phyloP scores from a whole-genome alignment of 2,797 vertebrate genomes.

The Okamejei kenojei region DNA sequence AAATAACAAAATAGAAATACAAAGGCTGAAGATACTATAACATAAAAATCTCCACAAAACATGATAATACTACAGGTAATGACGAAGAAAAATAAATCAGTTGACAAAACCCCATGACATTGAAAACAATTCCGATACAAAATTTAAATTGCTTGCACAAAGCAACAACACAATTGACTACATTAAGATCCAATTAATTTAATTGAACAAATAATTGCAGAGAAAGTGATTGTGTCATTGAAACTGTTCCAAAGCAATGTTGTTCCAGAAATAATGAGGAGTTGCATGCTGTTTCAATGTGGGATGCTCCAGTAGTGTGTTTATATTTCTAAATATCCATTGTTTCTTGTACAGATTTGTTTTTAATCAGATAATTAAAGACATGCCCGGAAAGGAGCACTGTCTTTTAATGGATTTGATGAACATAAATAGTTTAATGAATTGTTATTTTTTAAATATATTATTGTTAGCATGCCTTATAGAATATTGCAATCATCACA shows the following conservation, averaged over 20 bases:
- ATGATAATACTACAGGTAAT: background rate
- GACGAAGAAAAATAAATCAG: background rate
- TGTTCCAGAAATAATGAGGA: slow-evolving; percentile 29
- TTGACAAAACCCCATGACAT: background rate
- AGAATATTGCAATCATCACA: background rate
- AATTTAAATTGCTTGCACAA: slow-evolving; percentile 4
- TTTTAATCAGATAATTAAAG: background rate
- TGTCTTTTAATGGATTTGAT: background rate
- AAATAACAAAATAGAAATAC: background rate
- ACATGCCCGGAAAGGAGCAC: background rate
- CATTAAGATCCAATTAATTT: slow-evolving; percentile 19
- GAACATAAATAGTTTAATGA: background rate
- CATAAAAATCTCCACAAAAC: background rate
- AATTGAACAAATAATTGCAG: slow-evolving; percentile 14
- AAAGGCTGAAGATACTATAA: background rate
- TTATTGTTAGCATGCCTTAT: background rate
- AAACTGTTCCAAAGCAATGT: slow-evolving; percentile 10
- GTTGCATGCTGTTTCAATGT: background rate
- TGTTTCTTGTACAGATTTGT: background rate
- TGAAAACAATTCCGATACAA: background rate
- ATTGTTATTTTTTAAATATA: background rate
- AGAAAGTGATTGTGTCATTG: slow-evolving; percentile 30
- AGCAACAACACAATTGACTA: background rate
- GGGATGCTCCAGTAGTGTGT: background rate
- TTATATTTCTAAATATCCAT: background rate